Base-by-base conservation (phyloP, 2,113 vertebrate species). In the Nerophis ophidion region DNA sequence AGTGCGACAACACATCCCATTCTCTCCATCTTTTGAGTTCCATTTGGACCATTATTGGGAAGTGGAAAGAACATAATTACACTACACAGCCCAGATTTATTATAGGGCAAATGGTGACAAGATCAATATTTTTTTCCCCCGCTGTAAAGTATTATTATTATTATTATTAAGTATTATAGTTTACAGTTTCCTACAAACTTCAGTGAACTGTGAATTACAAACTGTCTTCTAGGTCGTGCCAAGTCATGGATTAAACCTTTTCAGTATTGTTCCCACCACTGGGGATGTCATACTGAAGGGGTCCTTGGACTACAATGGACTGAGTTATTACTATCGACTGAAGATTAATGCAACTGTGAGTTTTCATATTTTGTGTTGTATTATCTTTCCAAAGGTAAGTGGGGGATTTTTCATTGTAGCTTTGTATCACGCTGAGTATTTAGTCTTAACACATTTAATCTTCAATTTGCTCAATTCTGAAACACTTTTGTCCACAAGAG, bases 281-380 rank as follows among this genome's bases (percentile, higher is more conserved):
- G 93, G 93, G 50, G 35, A 57, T 0, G 84, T 95, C 48, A 44
- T 1, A 7, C 75, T 95, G 66, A 63, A 0, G 0, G 85, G 72
- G 53, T 1, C 0, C 1, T 82, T 96, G 36, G 89, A 83, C 76
- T 94, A 87, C 61, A 92, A 85, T 17, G 72, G 57, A 48, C 80
- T 91, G 79, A 91, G 89, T 42, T 79, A 80, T 44, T 93, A 83
- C 79, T 95, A 96, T 68, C 90, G 90, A 57, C 66, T 96, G 60
- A 66, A 61, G 61, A 75, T 92, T 46, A 56, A 7, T 0, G 88
- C 89, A 40, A 77, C 45, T 17, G 91, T 92, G 79, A 92, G 90
- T 85, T 54, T 40, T n/a, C 9, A 56, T 36, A 12, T 14, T 14
- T 40, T 47, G 1, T 6, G 26, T 46, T 35, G 15, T 8, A 34